phyloP scores from a whole-genome alignment of 2,888 invertebrate species.

The Lepidocyrtinus sp. region DNA sequence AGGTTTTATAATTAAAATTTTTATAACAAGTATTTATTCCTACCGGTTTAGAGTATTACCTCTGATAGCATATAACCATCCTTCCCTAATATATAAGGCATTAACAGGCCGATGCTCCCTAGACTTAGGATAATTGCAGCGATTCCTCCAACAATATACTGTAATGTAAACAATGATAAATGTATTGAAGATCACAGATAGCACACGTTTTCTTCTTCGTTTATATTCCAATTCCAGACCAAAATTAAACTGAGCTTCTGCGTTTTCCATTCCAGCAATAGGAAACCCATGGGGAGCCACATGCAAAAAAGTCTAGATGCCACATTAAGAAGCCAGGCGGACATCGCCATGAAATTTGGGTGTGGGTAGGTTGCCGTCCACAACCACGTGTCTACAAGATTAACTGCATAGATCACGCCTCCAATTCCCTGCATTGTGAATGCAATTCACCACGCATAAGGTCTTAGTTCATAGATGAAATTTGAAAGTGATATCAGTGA shows the following conservation, averaged over 20 bases:
- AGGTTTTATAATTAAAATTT: too few species aligned
- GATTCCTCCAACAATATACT: conserved; percentile 47
- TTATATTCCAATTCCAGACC: not conserved
- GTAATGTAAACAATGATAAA: not conserved
- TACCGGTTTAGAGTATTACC: too few species aligned
- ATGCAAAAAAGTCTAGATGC: conserved; percentile 25
- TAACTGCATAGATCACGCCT: conserved; percentile 10
- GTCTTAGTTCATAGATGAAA: not conserved
- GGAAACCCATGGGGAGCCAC: conserved; percentile 55
- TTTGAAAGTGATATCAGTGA: not conserved
- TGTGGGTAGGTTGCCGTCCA: conserved; percentile 19
- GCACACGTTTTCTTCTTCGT: not conserved
- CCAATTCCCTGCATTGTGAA: conserved; percentile 20
- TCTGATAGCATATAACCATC: too few species aligned
- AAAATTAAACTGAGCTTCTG: conserved; percentile 1
- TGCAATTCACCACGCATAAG: not conserved
- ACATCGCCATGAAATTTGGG: not conserved
- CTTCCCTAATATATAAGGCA: too few species aligned
- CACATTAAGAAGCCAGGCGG: conserved; percentile 23
- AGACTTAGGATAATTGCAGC: conserved; percentile 14
- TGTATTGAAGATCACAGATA: not conserved
- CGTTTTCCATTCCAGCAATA: conserved; percentile 39
- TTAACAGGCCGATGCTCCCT: not conserved
- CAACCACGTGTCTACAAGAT: not conserved
- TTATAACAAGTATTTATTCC: too few species aligned